Base-by-base conservation (phyloP, 2,797 vertebrate genomes). In the Protonibea diacanthus region DNA sequence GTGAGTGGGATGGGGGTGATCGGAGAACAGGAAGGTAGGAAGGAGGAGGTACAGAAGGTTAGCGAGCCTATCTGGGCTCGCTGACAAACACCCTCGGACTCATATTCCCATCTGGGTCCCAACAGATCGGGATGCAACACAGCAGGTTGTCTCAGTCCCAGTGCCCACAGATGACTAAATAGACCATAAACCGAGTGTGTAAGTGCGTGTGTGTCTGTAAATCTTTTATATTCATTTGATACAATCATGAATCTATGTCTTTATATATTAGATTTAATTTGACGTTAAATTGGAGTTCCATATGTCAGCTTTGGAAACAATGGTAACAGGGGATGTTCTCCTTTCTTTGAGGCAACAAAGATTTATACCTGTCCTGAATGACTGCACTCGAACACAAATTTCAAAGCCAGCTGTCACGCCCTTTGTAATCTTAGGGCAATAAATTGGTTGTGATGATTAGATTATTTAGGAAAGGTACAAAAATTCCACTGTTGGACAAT, bases 31-130 rank as follows among this genome's bases (percentile, higher is more conserved):
- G 65, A 82, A 78, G 76, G 73, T 63, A 67, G 71, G 60, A 74
- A 75, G 72, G 60, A 62, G 42, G 63, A 87, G 76, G 85, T 76
- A 83, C 63, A 60, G 61, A 69, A 87, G 90, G 85, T 91, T 74
- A 91, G 77, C 21, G 11, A 87, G 81, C 65, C 77, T 87, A 86
- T 89, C 86, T 87, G 82, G 75, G 87, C 76, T 87, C 21, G 29
- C 81, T 81, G 81, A 87, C 87, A 87, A 89, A 89, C 87, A 83
- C 42, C 38, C 20, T 56, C 56, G 9, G 76, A 84, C 80, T 84
- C 74, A 78, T 85, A 85, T 88, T 89, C 77, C 88, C 83, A 86
- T 86, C 87, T 88, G 87, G 78, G 84, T 81, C 84, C 78, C 84
- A 55, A 81, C 84, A 90, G 88, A 90, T 89, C 70, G 71, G 80